Conservation (phyloP, 2,797 vertebrate species). For the Dendrocincla fuliginosa region DNA sequence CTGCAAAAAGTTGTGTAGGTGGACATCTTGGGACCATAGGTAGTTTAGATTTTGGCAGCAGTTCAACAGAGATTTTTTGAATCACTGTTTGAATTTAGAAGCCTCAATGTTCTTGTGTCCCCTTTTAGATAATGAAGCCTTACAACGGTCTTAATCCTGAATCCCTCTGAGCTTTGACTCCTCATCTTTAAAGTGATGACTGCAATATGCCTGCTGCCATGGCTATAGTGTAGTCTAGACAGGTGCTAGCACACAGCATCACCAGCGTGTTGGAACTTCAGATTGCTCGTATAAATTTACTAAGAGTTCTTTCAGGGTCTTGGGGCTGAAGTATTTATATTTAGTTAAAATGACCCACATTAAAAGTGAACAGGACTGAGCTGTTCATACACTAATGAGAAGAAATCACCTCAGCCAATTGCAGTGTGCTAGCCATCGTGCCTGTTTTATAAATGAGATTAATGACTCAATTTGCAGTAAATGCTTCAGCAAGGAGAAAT, state of each 20-base stretch:
- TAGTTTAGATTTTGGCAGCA: background rate
- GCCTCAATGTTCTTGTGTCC: background rate
- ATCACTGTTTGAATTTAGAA: background rate
- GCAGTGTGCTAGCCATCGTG: background rate
- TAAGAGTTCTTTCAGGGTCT: background rate
- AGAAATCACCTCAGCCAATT: background rate
- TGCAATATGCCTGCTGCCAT: background rate
- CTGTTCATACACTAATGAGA: conserved; percentile 5
- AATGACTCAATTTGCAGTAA: conserved; percentile 70
- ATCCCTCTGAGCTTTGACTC: background rate
- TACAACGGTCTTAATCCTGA: background rate
- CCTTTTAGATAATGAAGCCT: background rate
- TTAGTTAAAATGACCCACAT: conserved; percentile 5
- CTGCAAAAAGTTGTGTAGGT: background rate
- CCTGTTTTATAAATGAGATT: conserved; percentile 71
- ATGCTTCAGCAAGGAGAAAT: conserved; percentile 61
- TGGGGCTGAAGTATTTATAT: background rate
- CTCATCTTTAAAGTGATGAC: background rate
- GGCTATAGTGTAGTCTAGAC: rapidly evolving
- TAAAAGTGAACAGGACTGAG: conserved; percentile 22
- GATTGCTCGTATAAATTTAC: background rate
- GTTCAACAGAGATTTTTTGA: background rate
- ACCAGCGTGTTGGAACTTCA: background rate
- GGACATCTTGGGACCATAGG: background rate
- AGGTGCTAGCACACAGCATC: background rate